These are phyloP conservation scores for Microchrysa polita DNA, from an alignment of 2,888 invertebrate genomes.

Conservation along the genomic window DNA sequence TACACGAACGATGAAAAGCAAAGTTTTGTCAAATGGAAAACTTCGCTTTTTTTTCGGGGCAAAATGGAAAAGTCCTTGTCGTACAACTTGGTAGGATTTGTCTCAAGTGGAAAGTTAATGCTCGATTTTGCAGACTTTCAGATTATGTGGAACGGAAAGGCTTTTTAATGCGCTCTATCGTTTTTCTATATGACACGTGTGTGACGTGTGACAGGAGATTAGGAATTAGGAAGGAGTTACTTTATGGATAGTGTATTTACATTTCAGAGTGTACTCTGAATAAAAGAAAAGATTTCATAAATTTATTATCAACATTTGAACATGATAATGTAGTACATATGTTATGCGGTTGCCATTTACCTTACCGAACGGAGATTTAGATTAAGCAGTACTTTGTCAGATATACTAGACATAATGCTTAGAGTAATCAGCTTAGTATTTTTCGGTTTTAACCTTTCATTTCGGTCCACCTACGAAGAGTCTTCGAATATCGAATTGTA, in stretches of 20 bases:
- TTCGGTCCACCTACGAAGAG: too few relatives aligned
- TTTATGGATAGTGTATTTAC: neutral
- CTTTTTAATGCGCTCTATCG: neutral
- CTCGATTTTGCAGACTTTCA: slow-evolving; percentile 29
- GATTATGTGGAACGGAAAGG: slow-evolving; percentile 34
- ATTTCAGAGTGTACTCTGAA: too few relatives aligned
- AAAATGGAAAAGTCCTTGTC: slow-evolving; percentile 27
- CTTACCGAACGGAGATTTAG: too few relatives aligned
- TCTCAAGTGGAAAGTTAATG: slow-evolving; percentile 39
- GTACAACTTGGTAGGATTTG: slow-evolving; percentile 38
- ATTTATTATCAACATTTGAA: too few relatives aligned
- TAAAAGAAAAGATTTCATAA: too few relatives aligned
- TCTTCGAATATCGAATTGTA: too few relatives aligned
- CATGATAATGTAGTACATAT: too few relatives aligned
- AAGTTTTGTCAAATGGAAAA: slow-evolving; percentile 8
- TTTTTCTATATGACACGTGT: neutral
- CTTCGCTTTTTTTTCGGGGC: neutral
- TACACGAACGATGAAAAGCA: neutral
- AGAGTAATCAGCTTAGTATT: too few relatives aligned
- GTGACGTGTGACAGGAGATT: slow-evolving; percentile 19
- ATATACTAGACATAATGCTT: too few relatives aligned
- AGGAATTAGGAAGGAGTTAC: neutral
- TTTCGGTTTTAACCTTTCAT: too few relatives aligned
- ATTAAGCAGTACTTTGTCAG: too few relatives aligned
- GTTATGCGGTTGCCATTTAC: too few relatives aligned